Percentiles rank a stretch among this genome's conserved stretches.
Conservation (phyloP, 35 echinoderm and acorn worm species). For the Ptychodera flava region DNA sequence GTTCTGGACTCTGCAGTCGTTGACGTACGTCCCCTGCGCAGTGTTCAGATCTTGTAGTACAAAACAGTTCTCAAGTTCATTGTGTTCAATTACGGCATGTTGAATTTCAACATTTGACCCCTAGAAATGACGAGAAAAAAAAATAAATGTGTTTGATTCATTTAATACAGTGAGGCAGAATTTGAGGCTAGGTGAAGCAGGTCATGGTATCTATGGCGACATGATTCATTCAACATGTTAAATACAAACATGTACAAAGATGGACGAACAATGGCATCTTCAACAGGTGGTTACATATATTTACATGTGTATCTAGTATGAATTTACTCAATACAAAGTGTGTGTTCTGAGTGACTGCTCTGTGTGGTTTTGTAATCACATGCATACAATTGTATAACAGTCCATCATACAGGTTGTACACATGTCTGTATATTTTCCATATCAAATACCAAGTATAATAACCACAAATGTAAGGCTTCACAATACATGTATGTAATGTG, state of each 20-base stretch:
- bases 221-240: not conserved
- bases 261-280: not conserved
- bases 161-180: not conserved
- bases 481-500: no score
- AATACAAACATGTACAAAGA: not conserved
- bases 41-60: constrained; percentile 93
- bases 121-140: constrained; percentile 33
- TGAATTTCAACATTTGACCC: constrained; percentile 57
- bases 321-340: no score
- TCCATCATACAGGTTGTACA: no score
- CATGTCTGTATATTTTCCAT: no score
- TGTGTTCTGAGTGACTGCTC: no score
- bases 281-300: not conserved
- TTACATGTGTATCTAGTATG: not conserved
- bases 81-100: constrained; percentile 94
- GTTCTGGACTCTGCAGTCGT: constrained; percentile 96
- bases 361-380: no score
- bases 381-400: no score
- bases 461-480: no score
- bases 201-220: not conserved
- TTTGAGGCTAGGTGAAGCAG: not conserved
- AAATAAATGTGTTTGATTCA: not conserved
- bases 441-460: no score
- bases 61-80: constrained; percentile 68
- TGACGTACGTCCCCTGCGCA: constrained; percentile 90